Evolutionary conservation across 2,113 vertebrate genomes (phyloP).

Genomic region (Gallinago jamesoni): DNA sequence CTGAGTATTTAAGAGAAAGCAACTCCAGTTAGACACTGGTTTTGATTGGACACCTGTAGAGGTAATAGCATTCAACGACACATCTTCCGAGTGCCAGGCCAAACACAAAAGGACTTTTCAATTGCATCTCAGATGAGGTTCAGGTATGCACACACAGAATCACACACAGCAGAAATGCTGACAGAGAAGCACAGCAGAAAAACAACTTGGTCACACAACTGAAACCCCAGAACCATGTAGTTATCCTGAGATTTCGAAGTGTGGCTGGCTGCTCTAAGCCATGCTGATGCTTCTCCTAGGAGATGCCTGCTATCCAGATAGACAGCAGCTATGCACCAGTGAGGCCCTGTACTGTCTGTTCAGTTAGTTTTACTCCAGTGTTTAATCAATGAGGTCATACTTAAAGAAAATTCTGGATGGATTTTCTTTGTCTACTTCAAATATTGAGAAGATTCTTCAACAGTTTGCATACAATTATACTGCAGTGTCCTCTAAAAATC

Average conservation of each 20-base stretch:
- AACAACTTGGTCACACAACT: background rate
- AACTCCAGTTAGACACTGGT: background rate
- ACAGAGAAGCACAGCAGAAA: background rate
- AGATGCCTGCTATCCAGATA: too few relatives aligned
- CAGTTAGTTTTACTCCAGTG: background rate
- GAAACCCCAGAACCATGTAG: background rate
- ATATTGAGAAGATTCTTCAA: background rate
- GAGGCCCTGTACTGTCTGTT: background rate
- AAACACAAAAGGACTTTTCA: background rate
- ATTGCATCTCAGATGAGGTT: background rate
- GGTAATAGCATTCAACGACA: conserved; percentile 8
- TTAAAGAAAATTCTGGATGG: background rate
- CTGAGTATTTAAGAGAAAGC: conserved; percentile 15
- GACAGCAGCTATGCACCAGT: fast-evolving
- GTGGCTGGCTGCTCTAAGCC: background rate
- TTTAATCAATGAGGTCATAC: background rate
- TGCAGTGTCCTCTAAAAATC: background rate
- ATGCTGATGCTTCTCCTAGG: background rate
- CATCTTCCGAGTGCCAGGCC: background rate
- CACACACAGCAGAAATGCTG: background rate
- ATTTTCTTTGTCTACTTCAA: background rate
- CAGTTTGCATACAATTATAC: background rate
- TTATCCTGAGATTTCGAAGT: background rate
- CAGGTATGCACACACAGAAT: background rate
- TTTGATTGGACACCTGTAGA: conserved; percentile 21